These are phyloP conservation scores for Frankliniella intonsa DNA, from an alignment of 2,888 invertebrate genomes.

Conservation along the genomic window DNA sequence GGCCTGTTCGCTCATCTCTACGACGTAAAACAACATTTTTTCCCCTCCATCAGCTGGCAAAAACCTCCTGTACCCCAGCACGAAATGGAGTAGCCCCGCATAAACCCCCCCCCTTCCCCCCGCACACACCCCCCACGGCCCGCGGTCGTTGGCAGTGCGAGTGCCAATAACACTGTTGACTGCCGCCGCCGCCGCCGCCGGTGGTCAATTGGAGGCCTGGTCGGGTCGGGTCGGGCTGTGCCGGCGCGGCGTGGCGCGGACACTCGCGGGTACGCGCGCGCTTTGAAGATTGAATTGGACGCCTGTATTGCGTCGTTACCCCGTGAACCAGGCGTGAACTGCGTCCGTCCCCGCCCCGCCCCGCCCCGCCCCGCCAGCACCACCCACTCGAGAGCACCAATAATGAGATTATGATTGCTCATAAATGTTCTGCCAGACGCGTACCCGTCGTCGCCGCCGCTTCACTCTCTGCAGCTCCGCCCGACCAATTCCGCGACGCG, in stretches of 20 bases:
- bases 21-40: no score
- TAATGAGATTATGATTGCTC: constrained; percentile 23
- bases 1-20: no score
- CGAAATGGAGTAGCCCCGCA: no score
- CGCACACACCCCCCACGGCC: background rate
- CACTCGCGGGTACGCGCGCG: background rate
- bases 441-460: background rate
- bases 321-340: background rate
- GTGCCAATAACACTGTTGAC: no score
- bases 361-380: background rate
- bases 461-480: background rate
- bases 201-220: background rate
- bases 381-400: background rate
- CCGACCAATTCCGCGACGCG: no score
- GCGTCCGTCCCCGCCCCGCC: background rate
- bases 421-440: constrained; percentile 4
- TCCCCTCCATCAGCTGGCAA: no score
- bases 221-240: background rate
- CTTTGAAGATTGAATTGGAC: background rate
- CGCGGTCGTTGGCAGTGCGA: no score
- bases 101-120: background rate
- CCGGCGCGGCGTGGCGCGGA: background rate
- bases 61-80: no score
- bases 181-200: background rate
- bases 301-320: background rate